Percentiles rank a stretch among this genome's conserved stretches.
These are phyloP conservation scores for Numenius phaeopus DNA, from an alignment of 2,797 vertebrate species.

Conservation along the genomic window DNA sequence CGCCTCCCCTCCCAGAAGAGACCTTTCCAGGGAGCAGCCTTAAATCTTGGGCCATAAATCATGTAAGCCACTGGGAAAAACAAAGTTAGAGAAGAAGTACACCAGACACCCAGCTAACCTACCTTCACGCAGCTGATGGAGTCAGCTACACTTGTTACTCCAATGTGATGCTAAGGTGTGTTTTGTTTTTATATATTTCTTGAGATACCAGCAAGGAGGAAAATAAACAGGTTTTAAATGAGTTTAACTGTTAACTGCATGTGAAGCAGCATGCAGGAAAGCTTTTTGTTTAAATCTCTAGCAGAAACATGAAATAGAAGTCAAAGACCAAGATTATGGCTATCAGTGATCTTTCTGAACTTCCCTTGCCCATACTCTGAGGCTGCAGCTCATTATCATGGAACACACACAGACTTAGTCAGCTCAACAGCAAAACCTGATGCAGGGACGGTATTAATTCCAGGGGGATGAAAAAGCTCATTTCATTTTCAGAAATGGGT, in stretches of 20 bases:
- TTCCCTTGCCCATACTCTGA: neutral
- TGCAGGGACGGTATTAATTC: neutral
- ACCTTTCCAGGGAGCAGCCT: neutral
- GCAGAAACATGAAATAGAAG: neutral
- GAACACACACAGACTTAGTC: neutral
- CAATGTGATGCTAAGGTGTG: neutral
- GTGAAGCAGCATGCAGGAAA: neutral
- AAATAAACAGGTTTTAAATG: neutral
- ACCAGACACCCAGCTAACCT: neutral
- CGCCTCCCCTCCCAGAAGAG: neutral
- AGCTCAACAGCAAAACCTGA: conserved; percentile 23
- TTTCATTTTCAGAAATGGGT: conserved; percentile 4
- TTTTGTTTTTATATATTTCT: neutral
- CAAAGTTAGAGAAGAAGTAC: neutral
- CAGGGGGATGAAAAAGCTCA: neutral
- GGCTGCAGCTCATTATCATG: neutral
- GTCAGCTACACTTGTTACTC: neutral
- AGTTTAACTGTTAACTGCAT: neutral
- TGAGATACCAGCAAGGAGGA: neutral
- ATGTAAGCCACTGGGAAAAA: neutral
- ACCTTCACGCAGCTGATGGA: neutral
- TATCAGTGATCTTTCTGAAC: neutral
- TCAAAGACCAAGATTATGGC: neutral
- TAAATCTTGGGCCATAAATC: neutral
- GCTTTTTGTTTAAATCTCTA: neutral